Conservation (phyloP, 2,888 invertebrate species). For the Monochamus alternatus region DNA sequence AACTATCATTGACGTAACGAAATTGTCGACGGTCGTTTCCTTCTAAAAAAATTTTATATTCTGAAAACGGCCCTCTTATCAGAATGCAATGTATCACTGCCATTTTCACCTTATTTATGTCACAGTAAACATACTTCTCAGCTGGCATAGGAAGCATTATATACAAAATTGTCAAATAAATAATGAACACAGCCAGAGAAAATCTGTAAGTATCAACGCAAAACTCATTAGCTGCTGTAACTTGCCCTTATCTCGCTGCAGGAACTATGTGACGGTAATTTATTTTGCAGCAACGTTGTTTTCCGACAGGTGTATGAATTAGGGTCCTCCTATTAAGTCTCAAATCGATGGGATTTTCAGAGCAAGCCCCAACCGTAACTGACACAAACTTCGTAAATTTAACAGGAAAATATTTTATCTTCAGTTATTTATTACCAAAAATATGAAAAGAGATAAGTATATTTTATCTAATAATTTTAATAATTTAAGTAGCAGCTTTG, state of each 20-base stretch:
- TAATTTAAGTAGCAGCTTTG: no score
- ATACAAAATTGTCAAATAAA: constrained; percentile 28
- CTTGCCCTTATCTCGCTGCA: constrained; percentile 38
- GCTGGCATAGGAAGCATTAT: constrained; percentile 6
- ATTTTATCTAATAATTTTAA: no score
- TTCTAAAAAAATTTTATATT: not conserved
- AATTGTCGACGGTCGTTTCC: no score
- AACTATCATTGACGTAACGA: no score
- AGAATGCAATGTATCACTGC: constrained; percentile 7
- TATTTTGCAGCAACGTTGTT: constrained; percentile 40
- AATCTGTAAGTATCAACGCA: constrained; percentile 24
- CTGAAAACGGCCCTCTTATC: not conserved
- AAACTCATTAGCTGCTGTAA: constrained; percentile 39
- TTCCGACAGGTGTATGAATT: constrained; percentile 47
- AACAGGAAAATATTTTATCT: no score
- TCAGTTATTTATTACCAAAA: no score
- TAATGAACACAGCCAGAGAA: constrained; percentile 18
- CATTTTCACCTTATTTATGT: constrained; percentile 8
- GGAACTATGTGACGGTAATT: constrained; percentile 37
- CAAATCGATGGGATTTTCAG: constrained; percentile 11
- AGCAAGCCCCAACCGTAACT: not conserved
- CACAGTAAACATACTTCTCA: constrained; percentile 4
- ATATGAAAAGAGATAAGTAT: no score
- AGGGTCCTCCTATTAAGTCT: constrained; percentile 38
- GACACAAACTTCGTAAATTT: no score